phyloP scores from a whole-genome alignment of 2,113 vertebrate genomes.

The Barbus barbus region DNA sequence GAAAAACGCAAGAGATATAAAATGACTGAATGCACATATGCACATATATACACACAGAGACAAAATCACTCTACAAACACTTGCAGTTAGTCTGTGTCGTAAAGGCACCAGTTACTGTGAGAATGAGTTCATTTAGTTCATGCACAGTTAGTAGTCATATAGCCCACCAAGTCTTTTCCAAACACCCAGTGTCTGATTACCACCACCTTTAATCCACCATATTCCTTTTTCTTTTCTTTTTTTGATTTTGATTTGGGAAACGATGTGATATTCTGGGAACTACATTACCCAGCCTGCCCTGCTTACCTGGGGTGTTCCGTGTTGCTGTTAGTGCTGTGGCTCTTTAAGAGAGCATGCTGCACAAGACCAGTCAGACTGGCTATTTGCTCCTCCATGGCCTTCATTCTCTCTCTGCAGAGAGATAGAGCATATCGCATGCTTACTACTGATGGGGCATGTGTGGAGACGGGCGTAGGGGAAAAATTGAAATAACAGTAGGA shows the following conservation, averaged over 20 bases:
- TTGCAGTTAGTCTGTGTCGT: neutral
- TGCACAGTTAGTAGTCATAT: slow-evolving; percentile 44
- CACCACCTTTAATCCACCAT: neutral
- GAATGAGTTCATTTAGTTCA: slow-evolving; percentile 35
- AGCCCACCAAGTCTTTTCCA: neutral
- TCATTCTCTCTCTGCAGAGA: slow-evolving; percentile 98
- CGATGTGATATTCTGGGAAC: slow-evolving; percentile 44
- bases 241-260: slow-evolving; percentile 22
- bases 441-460: slow-evolving; percentile 55
- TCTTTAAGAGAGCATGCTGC: slow-evolving; percentile 97
- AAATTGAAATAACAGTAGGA: slow-evolving; percentile 9
- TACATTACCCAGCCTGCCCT: slow-evolving; percentile 58
- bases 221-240: neutral
- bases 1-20: slow-evolving; percentile 47
- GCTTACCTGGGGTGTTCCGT: slow-evolving; percentile 93
- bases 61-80: neutral
- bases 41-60: neutral
- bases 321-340: slow-evolving; percentile 91
- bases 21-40: slow-evolving; percentile 19
- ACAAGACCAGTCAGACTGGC: slow-evolving; percentile 99
- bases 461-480: neutral
- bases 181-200: neutral
- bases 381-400: slow-evolving; percentile 99
- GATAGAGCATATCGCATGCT: slow-evolving; percentile 76
- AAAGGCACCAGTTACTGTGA: neutral